Conservation (phyloP, 2,113 vertebrate genomes). For the Bubo blakistoni region DNA sequence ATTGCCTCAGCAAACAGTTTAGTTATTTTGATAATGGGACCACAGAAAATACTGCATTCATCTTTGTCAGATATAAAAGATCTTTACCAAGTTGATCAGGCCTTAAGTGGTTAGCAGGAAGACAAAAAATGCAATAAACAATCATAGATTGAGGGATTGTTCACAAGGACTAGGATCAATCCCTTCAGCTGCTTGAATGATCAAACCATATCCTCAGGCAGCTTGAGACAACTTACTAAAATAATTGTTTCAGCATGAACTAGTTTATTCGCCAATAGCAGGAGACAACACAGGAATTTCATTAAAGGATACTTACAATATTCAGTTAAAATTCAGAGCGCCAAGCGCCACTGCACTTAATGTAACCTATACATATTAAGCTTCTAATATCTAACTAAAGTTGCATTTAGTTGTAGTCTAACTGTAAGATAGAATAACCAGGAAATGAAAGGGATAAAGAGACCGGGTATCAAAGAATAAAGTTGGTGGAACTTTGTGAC, state of each 20-base stretch:
- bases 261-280: background rate
- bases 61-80: background rate
- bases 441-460: background rate
- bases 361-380: background rate
- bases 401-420: background rate
- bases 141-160: conserved; percentile 34
- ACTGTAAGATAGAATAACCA: background rate
- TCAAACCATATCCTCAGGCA: conserved; percentile 46
- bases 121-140: conserved; percentile 44
- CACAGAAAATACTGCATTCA: background rate
- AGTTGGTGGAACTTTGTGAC: background rate
- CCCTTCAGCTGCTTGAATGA: conserved; percentile 38
- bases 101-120: conserved; percentile 7
- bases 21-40: background rate
- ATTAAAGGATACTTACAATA: background rate
- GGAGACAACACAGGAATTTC: background rate
- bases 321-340: background rate
- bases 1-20: background rate
- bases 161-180: conserved; percentile 39
- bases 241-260: conserved; percentile 50
- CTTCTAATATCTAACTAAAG: background rate
- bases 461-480: background rate
- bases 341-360: background rate
- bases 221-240: conserved; percentile 40
- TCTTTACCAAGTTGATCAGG: conserved; percentile 11